Evolutionary conservation across 2,113 vertebrate species (phyloP).

Genomic region (Orthonyx spaldingii): DNA sequence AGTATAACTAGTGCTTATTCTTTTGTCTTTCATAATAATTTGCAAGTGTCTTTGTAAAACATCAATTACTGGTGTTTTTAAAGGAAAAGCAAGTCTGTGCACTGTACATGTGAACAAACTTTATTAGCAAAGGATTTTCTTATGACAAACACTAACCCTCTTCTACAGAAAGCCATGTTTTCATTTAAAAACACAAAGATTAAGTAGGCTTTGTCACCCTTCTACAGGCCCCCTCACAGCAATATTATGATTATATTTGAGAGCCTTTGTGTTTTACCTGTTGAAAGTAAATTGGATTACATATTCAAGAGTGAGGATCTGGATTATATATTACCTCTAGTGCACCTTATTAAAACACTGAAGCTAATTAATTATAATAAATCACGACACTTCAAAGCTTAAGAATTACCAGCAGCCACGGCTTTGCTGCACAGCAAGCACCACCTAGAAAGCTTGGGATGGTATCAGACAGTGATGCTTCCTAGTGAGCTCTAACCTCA

Average conservation of each 20-base stretch:
- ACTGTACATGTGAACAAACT: neutral
- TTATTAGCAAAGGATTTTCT: neutral
- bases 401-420: neutral
- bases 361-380: neutral
- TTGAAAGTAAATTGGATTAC: neutral
- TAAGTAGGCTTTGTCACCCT: neutral
- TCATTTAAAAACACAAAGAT: neutral
- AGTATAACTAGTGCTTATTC: neutral
- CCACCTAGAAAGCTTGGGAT: neutral
- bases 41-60: neutral
- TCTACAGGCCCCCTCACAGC: neutral
- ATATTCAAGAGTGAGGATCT: neutral
- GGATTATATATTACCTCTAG: neutral
- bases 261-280: neutral
- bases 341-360: neutral
- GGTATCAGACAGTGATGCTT: neutral
- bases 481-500: neutral
- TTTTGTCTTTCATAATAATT: neutral
- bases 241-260: neutral
- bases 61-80: neutral
- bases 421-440: neutral
- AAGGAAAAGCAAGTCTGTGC: neutral
- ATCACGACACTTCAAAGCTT: neutral
- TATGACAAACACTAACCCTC: neutral
- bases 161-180: neutral